phyloP scores from a whole-genome alignment of 2,113 vertebrate species.

The Equus przewalskii region DNA sequence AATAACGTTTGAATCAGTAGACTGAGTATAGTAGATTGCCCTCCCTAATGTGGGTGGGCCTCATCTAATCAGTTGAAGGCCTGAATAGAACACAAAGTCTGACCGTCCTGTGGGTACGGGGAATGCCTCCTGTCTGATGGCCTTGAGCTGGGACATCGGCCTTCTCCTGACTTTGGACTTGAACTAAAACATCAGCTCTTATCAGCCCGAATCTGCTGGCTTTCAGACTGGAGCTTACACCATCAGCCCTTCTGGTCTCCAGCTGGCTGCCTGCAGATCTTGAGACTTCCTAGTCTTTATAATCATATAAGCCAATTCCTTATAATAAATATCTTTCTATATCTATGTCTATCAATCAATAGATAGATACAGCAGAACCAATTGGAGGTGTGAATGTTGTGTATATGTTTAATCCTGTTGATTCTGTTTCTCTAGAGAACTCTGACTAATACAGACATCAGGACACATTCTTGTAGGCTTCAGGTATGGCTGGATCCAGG shows the following conservation, averaged over 20 bases:
- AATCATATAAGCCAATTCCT: background rate
- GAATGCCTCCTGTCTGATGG: background rate
- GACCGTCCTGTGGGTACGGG: accelerated
- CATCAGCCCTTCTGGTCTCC: background rate
- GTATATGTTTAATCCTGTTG: background rate
- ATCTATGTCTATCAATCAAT: background rate
- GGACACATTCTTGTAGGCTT: background rate
- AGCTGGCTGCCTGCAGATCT: background rate
- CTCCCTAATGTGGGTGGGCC: background rate
- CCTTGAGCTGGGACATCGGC: background rate
- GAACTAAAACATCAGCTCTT: background rate
- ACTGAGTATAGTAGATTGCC: background rate
- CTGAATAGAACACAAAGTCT: background rate
- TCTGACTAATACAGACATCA: background rate
- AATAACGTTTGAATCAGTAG: background rate
- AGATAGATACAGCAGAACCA: background rate
- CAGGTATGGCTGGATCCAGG: background rate
- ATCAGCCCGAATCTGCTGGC: background rate
- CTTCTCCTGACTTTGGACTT: background rate
- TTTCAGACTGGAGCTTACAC: background rate
- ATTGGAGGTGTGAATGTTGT: background rate
- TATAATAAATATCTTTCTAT: background rate
- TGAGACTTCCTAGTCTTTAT: background rate
- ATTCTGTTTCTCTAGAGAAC: background rate
- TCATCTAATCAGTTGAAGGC: background rate